Evolutionary conservation across 2,888 invertebrate species (phyloP).

Genomic region (Fabriciana adippe): DNA sequence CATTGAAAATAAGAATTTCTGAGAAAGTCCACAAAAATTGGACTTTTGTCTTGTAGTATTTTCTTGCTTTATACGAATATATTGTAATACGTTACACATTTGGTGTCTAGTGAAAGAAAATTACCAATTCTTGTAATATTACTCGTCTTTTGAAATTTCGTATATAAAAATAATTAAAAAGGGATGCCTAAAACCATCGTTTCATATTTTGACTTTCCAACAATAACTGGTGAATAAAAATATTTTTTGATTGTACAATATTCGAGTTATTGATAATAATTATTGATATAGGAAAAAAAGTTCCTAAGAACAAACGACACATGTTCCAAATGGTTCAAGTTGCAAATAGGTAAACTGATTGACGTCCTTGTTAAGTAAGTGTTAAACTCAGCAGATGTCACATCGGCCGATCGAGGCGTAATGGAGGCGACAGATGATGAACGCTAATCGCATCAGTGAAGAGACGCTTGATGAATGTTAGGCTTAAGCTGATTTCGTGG

Average conservation of each 20-base stretch:
- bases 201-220: too few species aligned
- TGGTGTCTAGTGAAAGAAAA: too few species aligned
- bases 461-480: constrained; percentile 19
- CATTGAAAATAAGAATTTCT: constrained; percentile 13
- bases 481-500: constrained; percentile 2
- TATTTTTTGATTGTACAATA: too few species aligned
- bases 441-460: constrained; percentile 19
- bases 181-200: too few species aligned
- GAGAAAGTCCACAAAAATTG: neutral
- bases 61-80: neutral
- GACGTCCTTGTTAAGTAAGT: constrained; percentile 14
- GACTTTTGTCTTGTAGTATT: neutral
- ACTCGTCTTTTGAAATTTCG: too few species aligned
- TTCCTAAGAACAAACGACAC: neutral
- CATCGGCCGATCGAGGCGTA: constrained; percentile 15
- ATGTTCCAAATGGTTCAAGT: neutral
- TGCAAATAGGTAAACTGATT: constrained; percentile 3
- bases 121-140: too few species aligned
- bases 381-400: constrained; percentile 14
- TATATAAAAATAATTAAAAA: too few species aligned
- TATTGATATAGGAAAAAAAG: too few species aligned
- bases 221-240: too few species aligned
- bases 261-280: too few species aligned
- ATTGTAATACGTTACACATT: too few species aligned
- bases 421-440: constrained; percentile 15